Conservation (phyloP, 2,888 invertebrate genomes). For the Polyploca ridens region DNA sequence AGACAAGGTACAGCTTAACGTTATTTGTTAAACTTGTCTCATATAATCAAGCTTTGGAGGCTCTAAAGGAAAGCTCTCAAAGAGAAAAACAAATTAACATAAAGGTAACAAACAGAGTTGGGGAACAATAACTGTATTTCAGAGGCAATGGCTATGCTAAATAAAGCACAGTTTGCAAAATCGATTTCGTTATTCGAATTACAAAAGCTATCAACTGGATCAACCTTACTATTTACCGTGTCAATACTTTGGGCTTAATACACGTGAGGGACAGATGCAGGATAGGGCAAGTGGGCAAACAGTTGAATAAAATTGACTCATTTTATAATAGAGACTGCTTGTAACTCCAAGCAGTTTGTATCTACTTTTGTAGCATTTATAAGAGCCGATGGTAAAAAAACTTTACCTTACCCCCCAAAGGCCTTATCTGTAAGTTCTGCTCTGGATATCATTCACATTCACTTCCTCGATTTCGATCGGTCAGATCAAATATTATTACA, state of each 20-base stretch:
- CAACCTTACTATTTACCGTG: slow-evolving; percentile 5
- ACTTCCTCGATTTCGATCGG: no score
- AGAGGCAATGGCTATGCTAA: slow-evolving; percentile 38
- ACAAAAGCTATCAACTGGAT: background rate
- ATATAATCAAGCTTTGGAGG: slow-evolving; percentile 24
- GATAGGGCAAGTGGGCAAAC: no score
- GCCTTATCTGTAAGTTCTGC: no score
- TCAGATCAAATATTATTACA: no score
- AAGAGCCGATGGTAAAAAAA: no score
- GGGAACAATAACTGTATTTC: slow-evolving; percentile 35
- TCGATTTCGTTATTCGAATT: background rate
- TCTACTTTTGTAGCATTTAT: no score
- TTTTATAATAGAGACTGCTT: no score
- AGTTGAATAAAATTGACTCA: no score
- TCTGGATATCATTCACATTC: no score
- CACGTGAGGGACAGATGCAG: background rate
- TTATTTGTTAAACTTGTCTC: slow-evolving; percentile 33
- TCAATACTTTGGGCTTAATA: background rate
- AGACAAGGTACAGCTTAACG: slow-evolving; percentile 30
- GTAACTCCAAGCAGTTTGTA: no score
- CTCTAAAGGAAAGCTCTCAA: slow-evolving; percentile 20
- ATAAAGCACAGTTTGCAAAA: slow-evolving; percentile 24
- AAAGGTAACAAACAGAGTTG: slow-evolving; percentile 38
- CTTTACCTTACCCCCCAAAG: no score
- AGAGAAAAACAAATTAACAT: slow-evolving; percentile 43